These are phyloP conservation scores for Camptogramma bilineatum DNA, from an alignment of 2,888 invertebrate genomes.

Conservation along the genomic window DNA sequence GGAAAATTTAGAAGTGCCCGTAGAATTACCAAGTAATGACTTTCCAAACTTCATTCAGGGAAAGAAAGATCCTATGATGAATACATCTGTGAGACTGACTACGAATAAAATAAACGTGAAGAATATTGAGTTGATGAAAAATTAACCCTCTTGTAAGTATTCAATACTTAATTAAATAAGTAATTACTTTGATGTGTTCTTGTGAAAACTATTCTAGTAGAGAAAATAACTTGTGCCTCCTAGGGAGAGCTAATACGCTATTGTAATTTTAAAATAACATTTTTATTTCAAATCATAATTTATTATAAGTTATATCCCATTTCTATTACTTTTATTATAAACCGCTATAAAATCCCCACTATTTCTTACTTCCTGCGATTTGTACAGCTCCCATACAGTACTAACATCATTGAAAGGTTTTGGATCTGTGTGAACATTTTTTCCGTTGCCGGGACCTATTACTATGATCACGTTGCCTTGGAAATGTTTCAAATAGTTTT, in stretches of 20 bases:
- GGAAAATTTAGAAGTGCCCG: conserved; percentile 58
- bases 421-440: conserved; percentile 89
- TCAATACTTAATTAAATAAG: too few species aligned
- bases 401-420: conserved; percentile 87
- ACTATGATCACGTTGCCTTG: conserved; percentile 88
- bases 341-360: conserved; percentile 88
- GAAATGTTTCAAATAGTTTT: conserved; percentile 87
- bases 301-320: conserved; percentile 25
- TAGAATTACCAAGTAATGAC: conserved; percentile 59
- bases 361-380: conserved; percentile 85
- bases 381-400: conserved; percentile 84
- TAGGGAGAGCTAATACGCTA: neutral
- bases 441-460: conserved; percentile 88
- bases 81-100: conserved; percentile 70
- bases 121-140: conserved; percentile 82
- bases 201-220: neutral
- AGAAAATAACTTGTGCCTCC: conserved; percentile 1
- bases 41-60: conserved; percentile 71
- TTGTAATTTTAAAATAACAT: conserved; percentile 46
- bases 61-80: conserved; percentile 81
- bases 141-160: conserved; percentile 48
- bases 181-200: neutral
- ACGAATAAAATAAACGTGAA: conserved; percentile 81
- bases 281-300: conserved; percentile 50
- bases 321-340: conserved; percentile 39